Evolutionary conservation across 1,140 invertebrate species (phyloP).

Genomic region (Cotesia chilonis): DNA sequence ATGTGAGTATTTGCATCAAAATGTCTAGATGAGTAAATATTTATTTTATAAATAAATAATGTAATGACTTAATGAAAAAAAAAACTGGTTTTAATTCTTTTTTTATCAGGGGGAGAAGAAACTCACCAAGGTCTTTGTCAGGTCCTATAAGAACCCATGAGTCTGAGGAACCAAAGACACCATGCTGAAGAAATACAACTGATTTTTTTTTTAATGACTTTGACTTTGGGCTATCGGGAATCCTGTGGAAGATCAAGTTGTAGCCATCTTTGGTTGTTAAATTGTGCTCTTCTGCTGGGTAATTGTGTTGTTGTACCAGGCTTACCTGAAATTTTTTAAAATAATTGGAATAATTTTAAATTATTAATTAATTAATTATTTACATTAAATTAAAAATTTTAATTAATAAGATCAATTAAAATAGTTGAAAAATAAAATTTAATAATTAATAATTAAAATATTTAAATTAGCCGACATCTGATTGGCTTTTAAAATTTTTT

Average conservation of each 20-base stretch:
- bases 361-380: no score
- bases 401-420: no score
- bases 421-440: no score
- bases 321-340: conserved; percentile 42
- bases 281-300: conserved; percentile 63
- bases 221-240: conserved; percentile 51
- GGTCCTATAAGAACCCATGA: conserved; percentile 63
- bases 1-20: no score
- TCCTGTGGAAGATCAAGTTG: conserved; percentile 63
- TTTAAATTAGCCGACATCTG: no score
- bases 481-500: no score
- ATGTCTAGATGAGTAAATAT: neutral
- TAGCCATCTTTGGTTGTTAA: conserved; percentile 66
- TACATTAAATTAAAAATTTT: no score
- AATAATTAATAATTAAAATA: no score
- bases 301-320: conserved; percentile 58
- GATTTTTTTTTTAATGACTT: conserved; percentile 40
- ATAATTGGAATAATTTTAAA: neutral
- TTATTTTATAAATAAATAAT: neutral
- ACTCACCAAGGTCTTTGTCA: conserved; percentile 53
- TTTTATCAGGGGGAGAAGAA: neutral
- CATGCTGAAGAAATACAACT: conserved; percentile 66
- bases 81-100: neutral
- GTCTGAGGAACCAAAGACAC: conserved; percentile 61
- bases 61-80: no score